A percentile compares a stretch with the other conserved stretches of the same genome.
Conservation (phyloP, 2,888 invertebrate genomes). For the Eristalinus aeneus region DNA sequence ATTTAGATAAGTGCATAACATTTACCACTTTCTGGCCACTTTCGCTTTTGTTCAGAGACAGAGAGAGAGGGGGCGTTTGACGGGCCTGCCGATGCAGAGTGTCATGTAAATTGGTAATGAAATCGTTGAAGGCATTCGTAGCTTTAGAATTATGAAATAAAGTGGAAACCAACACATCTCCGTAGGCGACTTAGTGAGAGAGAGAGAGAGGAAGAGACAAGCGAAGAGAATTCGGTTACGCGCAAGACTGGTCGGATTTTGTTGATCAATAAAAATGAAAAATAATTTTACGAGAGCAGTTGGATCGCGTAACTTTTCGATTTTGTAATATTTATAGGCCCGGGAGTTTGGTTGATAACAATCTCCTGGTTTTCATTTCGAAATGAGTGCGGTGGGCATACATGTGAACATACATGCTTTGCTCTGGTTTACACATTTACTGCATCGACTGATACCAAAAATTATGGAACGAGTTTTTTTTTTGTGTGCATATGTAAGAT, state of each 20-base stretch:
- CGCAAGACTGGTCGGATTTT: not conserved
- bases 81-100: conserved; percentile 3
- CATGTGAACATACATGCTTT: no score
- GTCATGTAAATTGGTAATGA: conserved; percentile 44
- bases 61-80: not conserved
- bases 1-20: not conserved
- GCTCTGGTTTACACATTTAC: no score
- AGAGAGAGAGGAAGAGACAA: no score
- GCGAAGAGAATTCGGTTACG: not conserved
- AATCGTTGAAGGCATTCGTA: conserved; percentile 2
- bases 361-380: not conserved
- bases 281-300: not conserved
- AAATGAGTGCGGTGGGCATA: not conserved
- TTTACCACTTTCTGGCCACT: conserved; percentile 7
- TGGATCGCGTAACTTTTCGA: not conserved
- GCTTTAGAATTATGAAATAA: conserved; percentile 37
- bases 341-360: not conserved
- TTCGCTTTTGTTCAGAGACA: not conserved
- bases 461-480: no score
- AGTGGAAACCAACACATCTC: conserved; percentile 28
- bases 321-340: not conserved
- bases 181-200: not conserved
- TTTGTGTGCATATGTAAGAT: no score
- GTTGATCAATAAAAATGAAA: not conserved
- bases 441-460: no score